These are phyloP conservation scores for Tichodroma muraria DNA, from an alignment of 2,113 vertebrate species.

Conservation along the genomic window DNA sequence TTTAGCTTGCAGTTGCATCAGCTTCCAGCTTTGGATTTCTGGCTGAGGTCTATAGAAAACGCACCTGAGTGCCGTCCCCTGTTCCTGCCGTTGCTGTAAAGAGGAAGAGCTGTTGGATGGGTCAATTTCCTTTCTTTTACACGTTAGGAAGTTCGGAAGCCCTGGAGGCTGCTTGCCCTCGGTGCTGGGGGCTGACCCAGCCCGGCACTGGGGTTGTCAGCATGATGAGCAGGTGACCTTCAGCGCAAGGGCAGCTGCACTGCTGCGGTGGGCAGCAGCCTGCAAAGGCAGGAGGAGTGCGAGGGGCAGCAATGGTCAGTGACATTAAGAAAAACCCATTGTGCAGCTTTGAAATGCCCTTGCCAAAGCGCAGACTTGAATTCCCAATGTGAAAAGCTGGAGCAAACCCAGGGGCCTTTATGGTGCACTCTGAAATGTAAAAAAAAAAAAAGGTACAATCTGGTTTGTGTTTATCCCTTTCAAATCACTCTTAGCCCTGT, in stretches of 20 bases:
- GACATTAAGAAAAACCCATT: neutral
- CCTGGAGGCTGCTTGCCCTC: neutral
- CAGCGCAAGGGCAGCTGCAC: neutral
- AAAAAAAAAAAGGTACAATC: neutral
- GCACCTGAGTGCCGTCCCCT: neutral
- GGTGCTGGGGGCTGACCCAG: neutral
- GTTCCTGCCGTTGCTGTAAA: neutral
- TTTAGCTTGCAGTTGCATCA: constrained; percentile 25
- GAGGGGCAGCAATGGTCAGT: neutral
- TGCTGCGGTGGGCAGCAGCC: neutral
- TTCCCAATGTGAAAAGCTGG: neutral
- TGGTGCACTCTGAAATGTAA: neutral
- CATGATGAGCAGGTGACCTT: neutral
- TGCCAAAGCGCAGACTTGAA: neutral
- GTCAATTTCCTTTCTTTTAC: neutral
- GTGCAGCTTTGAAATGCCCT: neutral
- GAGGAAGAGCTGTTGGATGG: neutral
- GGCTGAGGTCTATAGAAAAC: neutral
- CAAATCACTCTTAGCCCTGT: neutral
- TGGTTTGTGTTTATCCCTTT: neutral
- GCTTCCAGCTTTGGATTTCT: neutral
- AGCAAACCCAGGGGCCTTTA: neutral
- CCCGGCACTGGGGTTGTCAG: fast-evolving
- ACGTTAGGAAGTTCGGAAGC: neutral
- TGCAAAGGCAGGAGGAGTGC: neutral